Evolutionary conservation across 2,797 vertebrate species (phyloP), one percentile per base, ranked within the genome.

Genomic region (Melanotaenia parkinsoni): DNA sequence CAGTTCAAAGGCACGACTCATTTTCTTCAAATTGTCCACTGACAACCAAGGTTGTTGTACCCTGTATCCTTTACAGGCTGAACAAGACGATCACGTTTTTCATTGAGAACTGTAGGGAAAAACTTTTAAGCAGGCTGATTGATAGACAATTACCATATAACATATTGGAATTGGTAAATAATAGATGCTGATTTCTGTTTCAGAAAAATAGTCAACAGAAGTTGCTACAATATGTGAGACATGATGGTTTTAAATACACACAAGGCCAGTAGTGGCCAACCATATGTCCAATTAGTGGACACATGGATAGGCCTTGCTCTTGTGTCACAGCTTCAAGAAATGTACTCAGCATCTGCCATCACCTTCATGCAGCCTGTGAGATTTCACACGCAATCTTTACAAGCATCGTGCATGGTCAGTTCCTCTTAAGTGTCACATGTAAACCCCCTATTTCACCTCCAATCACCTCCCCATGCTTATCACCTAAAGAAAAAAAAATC

Each of bases 241-340:
- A 85, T 43, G 32, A 67, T 76, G 59, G 50, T 66, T 68, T 47
- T 58, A 50, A 28, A 65, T 57, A 43, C 72, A 78, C 65, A 59
- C 47, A 73, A 67, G 53, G 86, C 78, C 81, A 40, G 69, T 74
- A 85, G 68, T 88, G 84, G 86, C 77, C 78, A 67, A 84, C 87
- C 91, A 88, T 88, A 90, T 92, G 91, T 88, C 83, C 78, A 69
- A 87, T 84, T 35, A 80, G 78, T 77, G 72, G 79, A 82, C 82
- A 81, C 74, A 85, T 53, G 77, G 72, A 79, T 65, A 83, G 63
- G 45, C 74, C 40, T 66, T 67, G 70, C 70, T 83, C 85, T 68
- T 70, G 58, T 86, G 76, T 85, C 76, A 76, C 56, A 73, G 82
- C 86, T 86, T 80, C 72, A 58, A 86, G 84, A 87, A 86, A 83